Base-by-base conservation (phyloP, 2,888 invertebrate genomes). In the Megaustenia siamemsis region DNA sequence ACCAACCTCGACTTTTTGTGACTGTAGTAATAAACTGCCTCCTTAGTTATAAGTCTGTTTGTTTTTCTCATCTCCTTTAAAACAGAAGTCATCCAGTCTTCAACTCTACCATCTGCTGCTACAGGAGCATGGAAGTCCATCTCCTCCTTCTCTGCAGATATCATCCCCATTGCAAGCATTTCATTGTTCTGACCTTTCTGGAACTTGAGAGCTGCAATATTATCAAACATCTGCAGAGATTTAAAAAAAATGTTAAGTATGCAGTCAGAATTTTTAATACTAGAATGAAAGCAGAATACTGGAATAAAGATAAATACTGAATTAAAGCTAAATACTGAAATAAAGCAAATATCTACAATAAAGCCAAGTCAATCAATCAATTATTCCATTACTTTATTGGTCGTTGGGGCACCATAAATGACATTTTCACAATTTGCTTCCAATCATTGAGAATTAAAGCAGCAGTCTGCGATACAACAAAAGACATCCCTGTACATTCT, bases 61-160 rank as follows among this genome's bases (percentile, higher is more conserved):
- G 97, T 96, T 75, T 94, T 94, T 68, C 97, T 95, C 98, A 98
- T 98, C 94, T 98, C 98, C 5, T 94, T 95, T 32, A 98, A 95
- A 2, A 98, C 96, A 53, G 96, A 95, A 88, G 96, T 97, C 98
- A 98, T 97, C 98, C 98, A 98, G 90, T 97, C 96, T 94, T 98
- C 98, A 0, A 98, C 97, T 88, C 96, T 96, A 0, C 97, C 97
- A 90, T 97, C 96, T 0, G 97, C 96, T 81, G 95, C 94, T 0
- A 97, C 96, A 0, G 95, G 94, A 86, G 95, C 94, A 32, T 96
- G 95, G 92, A 97, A 98, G 78, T 97, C 96, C 97, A 98, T 97
- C 77, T 95, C 94, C 95, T 98, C 98, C 71, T 96, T 96, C 94
- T 98, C 98, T 83, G 96, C 96, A 0, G 98, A 98, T 88, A 97